phyloP scores from a whole-genome alignment of 2,797 vertebrate genomes.

The Monodelphis domestica region DNA sequence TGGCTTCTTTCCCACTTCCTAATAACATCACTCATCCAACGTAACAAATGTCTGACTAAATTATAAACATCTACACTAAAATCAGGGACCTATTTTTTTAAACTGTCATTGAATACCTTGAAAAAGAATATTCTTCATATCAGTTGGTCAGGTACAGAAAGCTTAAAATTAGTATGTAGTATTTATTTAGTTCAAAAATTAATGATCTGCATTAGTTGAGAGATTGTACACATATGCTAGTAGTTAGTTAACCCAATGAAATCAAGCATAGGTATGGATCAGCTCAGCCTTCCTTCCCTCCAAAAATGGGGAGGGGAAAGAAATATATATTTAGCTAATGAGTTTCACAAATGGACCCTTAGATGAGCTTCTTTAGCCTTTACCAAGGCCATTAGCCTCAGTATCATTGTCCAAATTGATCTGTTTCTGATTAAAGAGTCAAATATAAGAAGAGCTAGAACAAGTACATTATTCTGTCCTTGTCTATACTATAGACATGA shows the following conservation, averaged over 20 bases:
- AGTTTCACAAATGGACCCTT: slow-evolving; percentile 20
- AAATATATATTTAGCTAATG: neutral
- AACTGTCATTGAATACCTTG: neutral
- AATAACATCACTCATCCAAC: slow-evolving; percentile 24
- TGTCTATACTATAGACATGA: slow-evolving; percentile 49
- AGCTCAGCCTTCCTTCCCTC: neutral
- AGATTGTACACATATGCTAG: neutral
- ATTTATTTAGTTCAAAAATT: neutral
- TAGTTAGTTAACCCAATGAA: neutral
- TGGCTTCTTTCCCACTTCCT: slow-evolving; percentile 37
- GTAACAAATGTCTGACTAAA: slow-evolving; percentile 31
- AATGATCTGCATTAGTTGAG: neutral
- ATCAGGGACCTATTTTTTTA: slow-evolving; percentile 32
- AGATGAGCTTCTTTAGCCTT: slow-evolving; percentile 43
- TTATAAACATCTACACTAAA: slow-evolving; percentile 22
- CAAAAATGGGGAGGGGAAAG: neutral
- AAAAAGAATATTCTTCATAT: slow-evolving; percentile 31
- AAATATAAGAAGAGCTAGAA: slow-evolving; percentile 48
- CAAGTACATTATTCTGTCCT: slow-evolving; percentile 45
- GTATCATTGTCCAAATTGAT: slow-evolving; percentile 55
- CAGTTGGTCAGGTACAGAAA: slow-evolving; percentile 8
- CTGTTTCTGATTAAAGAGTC: slow-evolving; percentile 47
- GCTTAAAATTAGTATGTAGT: neutral
- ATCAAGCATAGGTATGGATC: neutral
- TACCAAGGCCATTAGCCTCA: slow-evolving; percentile 31